These are phyloP conservation scores for Rhagium mordax DNA, from an alignment of 2,888 invertebrate species.

Conservation along the genomic window DNA sequence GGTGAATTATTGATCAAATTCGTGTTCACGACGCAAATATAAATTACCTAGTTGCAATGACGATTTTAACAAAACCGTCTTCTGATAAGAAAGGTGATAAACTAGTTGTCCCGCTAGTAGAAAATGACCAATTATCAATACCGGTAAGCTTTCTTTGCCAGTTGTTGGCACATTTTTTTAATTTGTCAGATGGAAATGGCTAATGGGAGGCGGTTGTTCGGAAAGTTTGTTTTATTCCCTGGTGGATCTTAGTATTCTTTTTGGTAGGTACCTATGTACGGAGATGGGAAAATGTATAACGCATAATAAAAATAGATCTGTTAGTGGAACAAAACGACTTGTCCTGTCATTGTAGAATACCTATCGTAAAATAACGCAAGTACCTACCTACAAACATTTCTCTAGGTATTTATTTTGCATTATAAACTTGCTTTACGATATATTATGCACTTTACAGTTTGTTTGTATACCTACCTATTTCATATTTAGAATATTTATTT, in stretches of 20 bases:
- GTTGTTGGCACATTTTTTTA: too few species aligned
- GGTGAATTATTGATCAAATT: background rate
- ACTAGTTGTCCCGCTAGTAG: slow-evolving; percentile 78
- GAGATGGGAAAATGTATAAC: too few species aligned
- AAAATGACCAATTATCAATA: slow-evolving; percentile 69
- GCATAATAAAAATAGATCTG: too few species aligned
- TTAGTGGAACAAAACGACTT: too few species aligned
- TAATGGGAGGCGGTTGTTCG: background rate
- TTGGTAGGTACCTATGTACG: too few species aligned
- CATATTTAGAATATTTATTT: too few species aligned
- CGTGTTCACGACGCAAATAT: background rate
- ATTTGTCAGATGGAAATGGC: background rate
- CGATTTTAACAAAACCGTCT: slow-evolving; percentile 83
- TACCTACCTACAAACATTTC: background rate
- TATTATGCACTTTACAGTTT: too few species aligned
- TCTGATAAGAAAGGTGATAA: slow-evolving; percentile 81
- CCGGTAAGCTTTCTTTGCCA: slow-evolving; percentile 61
- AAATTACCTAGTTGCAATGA: slow-evolving; percentile 75
- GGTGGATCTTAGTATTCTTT: too few species aligned
- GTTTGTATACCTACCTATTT: too few species aligned
- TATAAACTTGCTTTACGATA: background rate
- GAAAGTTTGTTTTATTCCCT: too few species aligned
- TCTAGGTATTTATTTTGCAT: background rate
- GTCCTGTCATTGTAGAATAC: background rate
- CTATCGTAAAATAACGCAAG: too few species aligned